Percentiles rank a stretch among this genome's conserved stretches.
phyloP scores from a whole-genome alignment of 2,113 vertebrate species.

The Eclectus roratus region DNA sequence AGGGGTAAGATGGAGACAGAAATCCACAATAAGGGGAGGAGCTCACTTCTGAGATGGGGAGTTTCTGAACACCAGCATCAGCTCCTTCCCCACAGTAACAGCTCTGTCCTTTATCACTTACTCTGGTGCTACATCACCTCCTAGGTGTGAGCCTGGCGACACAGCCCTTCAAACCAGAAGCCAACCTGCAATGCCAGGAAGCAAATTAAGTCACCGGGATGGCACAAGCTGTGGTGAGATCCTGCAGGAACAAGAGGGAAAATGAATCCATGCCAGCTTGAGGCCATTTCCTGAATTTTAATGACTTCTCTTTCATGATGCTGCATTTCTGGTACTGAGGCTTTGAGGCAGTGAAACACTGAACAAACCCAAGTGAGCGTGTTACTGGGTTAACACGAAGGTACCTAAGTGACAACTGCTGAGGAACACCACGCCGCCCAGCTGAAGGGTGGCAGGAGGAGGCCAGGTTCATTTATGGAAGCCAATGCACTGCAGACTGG shows the following conservation, averaged over 20 bases:
- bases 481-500: neutral
- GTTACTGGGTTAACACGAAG: neutral
- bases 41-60: neutral
- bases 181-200: neutral
- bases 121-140: neutral
- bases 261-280: neutral
- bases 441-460: neutral
- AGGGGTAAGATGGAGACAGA: neutral
- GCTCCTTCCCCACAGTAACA: rapidly evolving
- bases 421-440: neutral
- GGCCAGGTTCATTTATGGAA: neutral
- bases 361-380: neutral
- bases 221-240: neutral
- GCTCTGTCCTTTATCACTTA: too few species aligned
- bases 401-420: neutral
- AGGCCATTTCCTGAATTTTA: neutral
- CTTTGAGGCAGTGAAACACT: neutral
- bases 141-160: neutral
- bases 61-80: neutral
- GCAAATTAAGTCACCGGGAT: neutral
- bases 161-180: neutral
- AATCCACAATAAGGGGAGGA: neutral
- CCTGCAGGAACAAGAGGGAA: neutral
- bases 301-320: rapidly evolving
- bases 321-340: neutral